Base-by-base conservation (phyloP, 2,888 invertebrate species). In the Hyposoter didymator region DNA sequence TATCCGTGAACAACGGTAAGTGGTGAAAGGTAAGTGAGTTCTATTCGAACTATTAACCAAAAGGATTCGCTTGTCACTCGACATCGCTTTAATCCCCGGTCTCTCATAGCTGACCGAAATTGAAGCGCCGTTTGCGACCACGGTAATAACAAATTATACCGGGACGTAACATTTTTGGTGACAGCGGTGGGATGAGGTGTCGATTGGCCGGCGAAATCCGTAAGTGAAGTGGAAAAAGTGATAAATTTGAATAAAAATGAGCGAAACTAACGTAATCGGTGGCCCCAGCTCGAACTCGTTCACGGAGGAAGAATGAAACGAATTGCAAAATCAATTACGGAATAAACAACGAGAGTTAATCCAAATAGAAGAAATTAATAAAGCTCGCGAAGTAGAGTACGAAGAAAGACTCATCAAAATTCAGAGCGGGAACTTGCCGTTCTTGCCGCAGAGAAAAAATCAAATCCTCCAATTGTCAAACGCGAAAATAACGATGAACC, bases 141-240 rank as follows among this genome's bases (percentile, higher is more conserved):
- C n/a, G 49, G 49, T 49, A n/a, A 49, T 4, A 49, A 1, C 17
- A 49, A 6, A 4, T 17, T 4, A 17, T 49, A n/a, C n/a, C 49
- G 49, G 49, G 49, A 49, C 49, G 66, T 66, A 66, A 45, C n/a
- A 67, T 43, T 67, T 55, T 67, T 78, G 76, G 76, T 78, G 67
- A 55, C 76, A 78, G 76, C 76, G 76, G 76, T 78, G 76, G 76
- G 76, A 35, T 52, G 35, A 39, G 39, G 19, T 55, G 52, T n/a
- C 45, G n/a, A 22, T 17, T 55, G 17, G 14, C 10, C 35, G 64
- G 32, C 17, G 28, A 32, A 28, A 28, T 17, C 35, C 59, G 14
- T 4, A 59, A 22, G n/a, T n/a, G n/a, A n/a, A n/a, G n/a, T n/a
- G n/a, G n/a, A n/a, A n/a, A n/a, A n/a, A n/a, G n/a, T n/a, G n/a